Conservation (phyloP, 2,797 vertebrate species). For the Thripadectes ignobilis region DNA sequence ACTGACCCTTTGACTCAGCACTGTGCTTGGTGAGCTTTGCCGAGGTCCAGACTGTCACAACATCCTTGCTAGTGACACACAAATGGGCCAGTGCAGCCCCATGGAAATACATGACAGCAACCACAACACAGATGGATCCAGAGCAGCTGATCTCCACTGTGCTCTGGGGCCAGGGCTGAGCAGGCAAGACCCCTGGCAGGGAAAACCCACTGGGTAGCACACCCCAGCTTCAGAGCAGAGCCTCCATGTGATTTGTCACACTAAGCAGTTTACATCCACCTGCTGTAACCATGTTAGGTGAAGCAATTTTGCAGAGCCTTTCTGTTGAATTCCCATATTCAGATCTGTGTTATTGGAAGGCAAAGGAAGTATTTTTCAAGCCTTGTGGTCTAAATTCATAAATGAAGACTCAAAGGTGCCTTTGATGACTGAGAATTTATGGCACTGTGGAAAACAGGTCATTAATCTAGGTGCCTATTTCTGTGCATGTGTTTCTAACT, state of each 20-base stretch:
- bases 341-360: background rate
- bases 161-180: background rate
- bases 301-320: background rate
- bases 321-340: background rate
- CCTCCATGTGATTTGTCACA: background rate
- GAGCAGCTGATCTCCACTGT: rapidly evolving
- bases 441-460: constrained; percentile 39
- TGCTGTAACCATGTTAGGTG: background rate
- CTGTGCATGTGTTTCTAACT: constrained; percentile 27
- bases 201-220: background rate
- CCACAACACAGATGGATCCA: rapidly evolving
- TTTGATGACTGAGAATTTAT: constrained; percentile 6
- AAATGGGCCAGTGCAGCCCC: rapidly evolving
- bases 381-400: background rate
- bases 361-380: background rate
- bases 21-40: background rate
- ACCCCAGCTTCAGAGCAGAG: background rate
- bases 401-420: constrained; percentile 26
- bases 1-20: background rate
- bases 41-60: background rate
- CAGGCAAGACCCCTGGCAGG: background rate
- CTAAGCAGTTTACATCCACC: background rate
- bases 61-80: background rate
- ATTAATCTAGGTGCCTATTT: constrained; percentile 52
- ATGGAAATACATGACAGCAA: rapidly evolving